These are phyloP conservation scores for Acronicta psi DNA, from an alignment of 2,888 invertebrate species.

Conservation along the genomic window DNA sequence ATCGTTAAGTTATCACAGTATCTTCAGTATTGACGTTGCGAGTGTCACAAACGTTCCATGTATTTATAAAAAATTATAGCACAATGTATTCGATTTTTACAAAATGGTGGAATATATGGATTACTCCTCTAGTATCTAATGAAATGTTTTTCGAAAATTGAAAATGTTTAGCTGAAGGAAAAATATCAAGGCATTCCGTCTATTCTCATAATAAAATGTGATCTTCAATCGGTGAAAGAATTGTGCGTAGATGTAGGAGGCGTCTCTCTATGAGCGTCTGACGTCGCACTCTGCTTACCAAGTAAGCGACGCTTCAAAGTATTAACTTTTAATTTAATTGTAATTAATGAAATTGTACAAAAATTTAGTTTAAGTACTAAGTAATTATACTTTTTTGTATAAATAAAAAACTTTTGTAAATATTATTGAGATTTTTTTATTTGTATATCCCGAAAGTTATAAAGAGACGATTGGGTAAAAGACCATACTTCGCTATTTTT, in stretches of 20 bases:
- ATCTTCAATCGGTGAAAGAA: constrained; percentile 29
- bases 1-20: constrained; percentile 49
- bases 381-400: constrained; percentile 71
- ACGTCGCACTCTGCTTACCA: constrained; percentile 43
- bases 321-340: constrained; percentile 71
- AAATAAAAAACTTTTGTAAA: constrained; percentile 81
- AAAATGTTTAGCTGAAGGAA: neutral
- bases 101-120: constrained; percentile 24
- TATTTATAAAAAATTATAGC: constrained; percentile 36
- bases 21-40: constrained; percentile 33
- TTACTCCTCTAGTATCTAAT: neutral
- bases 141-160: neutral
- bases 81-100: constrained; percentile 21
- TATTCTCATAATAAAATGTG: constrained; percentile 29
- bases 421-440: constrained; percentile 61
- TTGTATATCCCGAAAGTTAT: constrained; percentile 17
- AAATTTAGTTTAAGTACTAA: constrained; percentile 77
- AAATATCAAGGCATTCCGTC: constrained; percentile 17
- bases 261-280: constrained; percentile 8
- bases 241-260: constrained; percentile 8
- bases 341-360: constrained; percentile 81
- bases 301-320: constrained; percentile 61
- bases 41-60: constrained; percentile 38
- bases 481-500: no score
- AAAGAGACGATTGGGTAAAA: neutral